These are phyloP conservation scores for Apamea monoglypha DNA, from an alignment of 2,888 invertebrate species.

Conservation along the genomic window DNA sequence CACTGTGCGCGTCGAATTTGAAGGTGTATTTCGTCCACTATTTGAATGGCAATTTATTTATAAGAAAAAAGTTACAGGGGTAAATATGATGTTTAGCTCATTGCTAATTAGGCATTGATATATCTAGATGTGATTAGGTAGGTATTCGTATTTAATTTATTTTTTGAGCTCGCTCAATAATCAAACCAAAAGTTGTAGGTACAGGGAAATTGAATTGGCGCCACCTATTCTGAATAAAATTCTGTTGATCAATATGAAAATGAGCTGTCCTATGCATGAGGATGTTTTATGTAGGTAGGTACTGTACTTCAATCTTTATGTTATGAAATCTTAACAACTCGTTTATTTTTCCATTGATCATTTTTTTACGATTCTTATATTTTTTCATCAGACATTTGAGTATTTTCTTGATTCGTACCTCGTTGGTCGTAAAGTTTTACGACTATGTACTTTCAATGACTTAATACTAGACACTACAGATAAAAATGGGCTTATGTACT, in stretches of 20 bases:
- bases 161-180: not conserved
- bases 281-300: not conserved
- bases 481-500: not conserved
- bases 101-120: not conserved
- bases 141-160: not conserved
- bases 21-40: not conserved
- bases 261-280: not conserved
- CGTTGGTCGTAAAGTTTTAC: slow-evolving; percentile 41
- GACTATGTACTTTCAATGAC: slow-evolving; percentile 27
- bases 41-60: not conserved
- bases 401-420: slow-evolving; percentile 19
- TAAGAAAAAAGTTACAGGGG: not conserved
- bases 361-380: slow-evolving; percentile 10
- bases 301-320: not conserved
- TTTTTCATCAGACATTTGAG: slow-evolving; percentile 13
- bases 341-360: slow-evolving; percentile 22
- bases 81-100: not conserved
- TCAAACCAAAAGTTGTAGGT: not conserved
- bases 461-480: slow-evolving; percentile 22
- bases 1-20: not conserved
- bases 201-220: not conserved
- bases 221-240: slow-evolving; percentile 4
- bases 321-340: slow-evolving; percentile 6
- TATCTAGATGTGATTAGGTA: not conserved
- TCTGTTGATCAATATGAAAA: slow-evolving; percentile 6